Conservation (phyloP, 2,888 invertebrate genomes). For the Clunio marinus region DNA sequence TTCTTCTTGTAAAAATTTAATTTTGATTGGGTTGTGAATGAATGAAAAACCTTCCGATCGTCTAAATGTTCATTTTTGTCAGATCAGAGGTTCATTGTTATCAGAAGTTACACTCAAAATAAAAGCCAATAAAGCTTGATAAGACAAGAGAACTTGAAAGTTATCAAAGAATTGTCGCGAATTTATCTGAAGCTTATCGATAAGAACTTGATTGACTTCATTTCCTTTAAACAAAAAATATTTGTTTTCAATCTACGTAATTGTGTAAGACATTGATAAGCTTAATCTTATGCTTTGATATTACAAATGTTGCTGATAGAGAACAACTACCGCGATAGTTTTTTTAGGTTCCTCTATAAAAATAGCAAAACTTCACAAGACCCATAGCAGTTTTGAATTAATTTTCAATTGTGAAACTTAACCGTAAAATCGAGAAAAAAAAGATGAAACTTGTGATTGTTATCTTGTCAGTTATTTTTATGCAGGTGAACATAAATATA, state of each 20-base stretch:
- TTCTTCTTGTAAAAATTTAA: no score
- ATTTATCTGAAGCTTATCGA: background rate
- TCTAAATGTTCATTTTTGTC: background rate
- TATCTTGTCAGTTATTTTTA: background rate
- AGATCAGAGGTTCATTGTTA: background rate
- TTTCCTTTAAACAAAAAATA: constrained; percentile 10
- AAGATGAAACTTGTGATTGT: background rate
- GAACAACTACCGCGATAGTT: no score
- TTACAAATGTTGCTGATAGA: no score
- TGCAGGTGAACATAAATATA: no score
- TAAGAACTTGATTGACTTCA: constrained; percentile 6
- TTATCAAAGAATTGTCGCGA: no score
- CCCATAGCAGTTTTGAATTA: no score
- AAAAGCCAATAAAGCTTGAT: background rate
- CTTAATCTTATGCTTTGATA: no score
- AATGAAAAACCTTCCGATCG: no score
- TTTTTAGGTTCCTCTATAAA: no score
- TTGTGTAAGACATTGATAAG: constrained; percentile 4
- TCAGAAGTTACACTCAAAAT: background rate
- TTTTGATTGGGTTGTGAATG: no score
- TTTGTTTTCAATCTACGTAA: background rate
- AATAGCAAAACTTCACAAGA: no score
- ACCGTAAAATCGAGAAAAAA: background rate
- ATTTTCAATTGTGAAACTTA: no score
- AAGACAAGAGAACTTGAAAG: background rate